Conservation (phyloP, 2,113 vertebrate genomes). For the Gymnocephalus cernua region DNA sequence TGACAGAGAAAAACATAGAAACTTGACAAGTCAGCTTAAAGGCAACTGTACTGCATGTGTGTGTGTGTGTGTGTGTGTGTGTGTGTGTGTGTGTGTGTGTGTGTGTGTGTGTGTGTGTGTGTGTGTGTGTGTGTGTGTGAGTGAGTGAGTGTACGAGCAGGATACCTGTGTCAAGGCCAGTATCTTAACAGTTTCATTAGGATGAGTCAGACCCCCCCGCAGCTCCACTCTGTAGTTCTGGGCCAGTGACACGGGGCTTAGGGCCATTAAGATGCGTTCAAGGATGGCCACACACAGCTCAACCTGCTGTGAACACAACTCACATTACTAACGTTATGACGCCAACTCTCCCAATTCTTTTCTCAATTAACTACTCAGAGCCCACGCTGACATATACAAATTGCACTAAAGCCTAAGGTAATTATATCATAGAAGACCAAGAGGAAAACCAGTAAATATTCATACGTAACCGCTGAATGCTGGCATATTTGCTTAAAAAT, state of each 20-base stretch:
- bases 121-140: neutral
- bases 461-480: neutral
- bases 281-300: slow-evolving; percentile 91
- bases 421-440: neutral
- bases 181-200: slow-evolving; percentile 88
- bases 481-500: neutral
- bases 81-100: neutral
- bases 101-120: neutral
- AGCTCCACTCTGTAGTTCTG: slow-evolving; percentile 88
- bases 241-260: slow-evolving; percentile 87
- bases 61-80: neutral
- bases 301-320: slow-evolving; percentile 82
- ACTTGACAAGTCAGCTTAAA: neutral
- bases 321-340: neutral
- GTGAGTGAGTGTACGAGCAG: neutral
- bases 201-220: slow-evolving; percentile 89
- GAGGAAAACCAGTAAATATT: neutral
- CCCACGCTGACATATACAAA: neutral
- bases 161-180: slow-evolving; percentile 91
- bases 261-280: slow-evolving; percentile 88
- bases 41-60: neutral
- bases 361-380: neutral
- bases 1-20: slow-evolving; percentile 56
- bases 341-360: neutral
- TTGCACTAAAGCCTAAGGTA: neutral